Evolutionary conservation across 2,113 vertebrate species (phyloP).

Genomic region (Reinhardtius hippoglossoides): DNA sequence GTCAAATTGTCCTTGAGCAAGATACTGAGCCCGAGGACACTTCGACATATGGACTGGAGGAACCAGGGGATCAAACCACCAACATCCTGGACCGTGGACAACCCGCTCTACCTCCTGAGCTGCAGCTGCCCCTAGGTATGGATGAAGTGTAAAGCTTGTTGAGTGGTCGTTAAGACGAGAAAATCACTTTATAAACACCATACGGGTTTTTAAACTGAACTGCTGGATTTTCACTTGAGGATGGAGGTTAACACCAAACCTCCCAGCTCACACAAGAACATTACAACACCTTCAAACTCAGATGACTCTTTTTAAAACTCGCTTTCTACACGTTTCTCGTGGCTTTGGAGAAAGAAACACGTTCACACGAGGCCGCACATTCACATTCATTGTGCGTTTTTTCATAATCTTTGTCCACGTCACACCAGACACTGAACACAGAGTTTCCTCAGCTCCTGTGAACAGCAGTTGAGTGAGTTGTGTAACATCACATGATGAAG

Average conservation of each 20-base stretch:
- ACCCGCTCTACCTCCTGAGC: neutral
- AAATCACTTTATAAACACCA: neutral
- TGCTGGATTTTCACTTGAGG: neutral
- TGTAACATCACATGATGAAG: neutral
- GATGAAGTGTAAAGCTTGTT: neutral
- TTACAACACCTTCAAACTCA: conserved; percentile 50
- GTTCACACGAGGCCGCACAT: no score
- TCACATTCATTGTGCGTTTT: conserved; percentile 22
- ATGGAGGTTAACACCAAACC: conserved; percentile 28
- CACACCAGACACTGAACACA: neutral
- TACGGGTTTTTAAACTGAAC: neutral
- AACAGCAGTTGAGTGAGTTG: neutral
- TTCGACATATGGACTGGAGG: no score
- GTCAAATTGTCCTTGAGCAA: neutral
- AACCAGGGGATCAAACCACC: neutral
- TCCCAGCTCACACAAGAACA: conserved; percentile 35
- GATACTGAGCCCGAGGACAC: no score
- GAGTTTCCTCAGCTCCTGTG: neutral
- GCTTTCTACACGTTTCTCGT: conserved; percentile 25
- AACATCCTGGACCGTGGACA: neutral
- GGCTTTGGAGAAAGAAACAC: conserved; percentile 20
- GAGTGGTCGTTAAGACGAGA: neutral
- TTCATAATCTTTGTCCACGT: conserved; percentile 22
- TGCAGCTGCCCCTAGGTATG: neutral
- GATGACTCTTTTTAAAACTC: conserved; percentile 30